A percentile compares a stretch with the other conserved stretches of the same genome.
Conservation (phyloP, 92 coral and sea anemone genomes). For the Nematostella vectensis region DNA sequence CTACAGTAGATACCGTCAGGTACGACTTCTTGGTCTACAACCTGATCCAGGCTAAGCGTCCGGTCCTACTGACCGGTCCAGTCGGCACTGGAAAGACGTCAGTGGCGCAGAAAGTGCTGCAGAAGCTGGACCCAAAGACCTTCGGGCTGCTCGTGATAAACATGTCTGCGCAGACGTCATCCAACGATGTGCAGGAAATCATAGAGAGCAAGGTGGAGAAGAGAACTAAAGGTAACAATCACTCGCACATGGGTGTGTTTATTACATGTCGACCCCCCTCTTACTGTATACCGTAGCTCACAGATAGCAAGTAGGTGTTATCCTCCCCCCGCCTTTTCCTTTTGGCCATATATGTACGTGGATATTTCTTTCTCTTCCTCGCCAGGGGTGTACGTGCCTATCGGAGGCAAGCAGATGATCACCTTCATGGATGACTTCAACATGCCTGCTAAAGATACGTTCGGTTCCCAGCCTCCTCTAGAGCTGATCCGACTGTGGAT, state of each 20-base stretch:
- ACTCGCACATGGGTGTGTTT: too few relatives aligned
- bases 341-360: too few relatives aligned
- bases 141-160: conserved; percentile 81
- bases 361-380: too few relatives aligned
- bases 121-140: conserved; percentile 90
- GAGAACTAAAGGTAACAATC: conserved; percentile 76
- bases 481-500: conserved; percentile 93
- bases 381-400: conserved; percentile 88
- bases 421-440: conserved; percentile 98
- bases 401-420: conserved; percentile 94
- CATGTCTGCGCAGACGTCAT: conserved; percentile 97
- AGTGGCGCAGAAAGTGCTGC: conserved; percentile 92
- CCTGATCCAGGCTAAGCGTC: conserved; percentile 91
- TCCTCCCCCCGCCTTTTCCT: background rate
- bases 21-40: conserved; percentile 98
- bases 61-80: conserved; percentile 93
- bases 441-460: conserved; percentile 99
- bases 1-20: conserved; percentile 97
- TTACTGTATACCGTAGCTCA: too few relatives aligned
- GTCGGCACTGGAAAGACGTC: conserved; percentile 99
- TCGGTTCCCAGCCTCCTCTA: conserved; percentile 98
- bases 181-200: conserved; percentile 95
- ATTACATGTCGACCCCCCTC: background rate
- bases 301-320: background rate
- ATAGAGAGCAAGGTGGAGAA: conserved; percentile 97